A percentile compares a stretch with the other conserved stretches of the same genome.
Evolutionary conservation across 2,797 vertebrate genomes (phyloP).

Genomic region (Crypturellus tataupa): DNA sequence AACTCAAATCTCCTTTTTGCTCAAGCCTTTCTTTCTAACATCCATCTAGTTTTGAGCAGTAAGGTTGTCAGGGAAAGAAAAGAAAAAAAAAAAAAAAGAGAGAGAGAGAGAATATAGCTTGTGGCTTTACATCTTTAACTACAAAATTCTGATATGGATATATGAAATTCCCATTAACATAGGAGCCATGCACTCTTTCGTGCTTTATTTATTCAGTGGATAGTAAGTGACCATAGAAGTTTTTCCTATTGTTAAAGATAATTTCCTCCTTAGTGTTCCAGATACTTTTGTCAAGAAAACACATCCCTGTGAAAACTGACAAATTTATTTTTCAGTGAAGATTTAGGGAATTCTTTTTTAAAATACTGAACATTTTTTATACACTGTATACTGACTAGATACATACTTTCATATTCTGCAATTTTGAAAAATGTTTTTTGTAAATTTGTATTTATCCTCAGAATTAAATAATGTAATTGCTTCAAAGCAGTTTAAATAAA

Average conservation of each 20-base stretch:
- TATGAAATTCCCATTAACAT: not conserved
- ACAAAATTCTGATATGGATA: slow-evolving; percentile 29
- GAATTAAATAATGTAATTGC: not conserved
- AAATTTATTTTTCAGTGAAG: not conserved
- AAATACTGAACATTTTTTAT: not conserved
- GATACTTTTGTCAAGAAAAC: not conserved
- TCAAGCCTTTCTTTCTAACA: not conserved
- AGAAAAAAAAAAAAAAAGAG: too few species aligned
- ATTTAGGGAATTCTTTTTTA: not conserved
- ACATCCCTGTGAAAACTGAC: not conserved
- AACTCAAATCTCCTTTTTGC: not conserved
- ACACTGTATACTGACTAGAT: not conserved
- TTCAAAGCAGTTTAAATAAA: not conserved
- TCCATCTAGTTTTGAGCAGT: slow-evolving; percentile 14
- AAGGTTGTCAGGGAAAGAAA: slow-evolving; percentile 8
- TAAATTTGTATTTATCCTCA: not conserved
- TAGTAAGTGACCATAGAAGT: not conserved
- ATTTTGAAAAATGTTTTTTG: not conserved
- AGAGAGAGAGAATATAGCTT: not conserved
- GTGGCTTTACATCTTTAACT: not conserved
- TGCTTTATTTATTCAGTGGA: not conserved
- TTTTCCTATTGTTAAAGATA: not conserved
- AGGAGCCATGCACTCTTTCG: not conserved
- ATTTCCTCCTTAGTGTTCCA: not conserved
- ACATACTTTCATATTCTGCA: not conserved